phyloP scores from a whole-genome alignment of 2,888 invertebrate genomes.

The Plebejus anna region DNA sequence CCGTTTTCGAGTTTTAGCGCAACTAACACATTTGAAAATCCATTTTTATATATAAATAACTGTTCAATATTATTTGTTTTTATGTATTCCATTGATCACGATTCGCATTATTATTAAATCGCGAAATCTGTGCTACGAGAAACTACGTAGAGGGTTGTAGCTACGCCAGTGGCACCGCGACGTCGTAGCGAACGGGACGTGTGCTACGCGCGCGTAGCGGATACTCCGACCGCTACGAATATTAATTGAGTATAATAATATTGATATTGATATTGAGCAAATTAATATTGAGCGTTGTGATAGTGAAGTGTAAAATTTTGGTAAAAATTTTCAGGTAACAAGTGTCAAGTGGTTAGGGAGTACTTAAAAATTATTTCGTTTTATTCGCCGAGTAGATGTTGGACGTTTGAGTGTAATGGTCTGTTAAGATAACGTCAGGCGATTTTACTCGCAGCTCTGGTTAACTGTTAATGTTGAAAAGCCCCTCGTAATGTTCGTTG shows the following conservation, averaged over 20 bases:
- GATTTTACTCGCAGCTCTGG: slow-evolving; percentile 41
- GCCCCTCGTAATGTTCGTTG: slow-evolving; percentile 31
- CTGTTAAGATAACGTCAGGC: slow-evolving; percentile 65
- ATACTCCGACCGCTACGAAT: slow-evolving; percentile 33
- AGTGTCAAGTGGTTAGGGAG: slow-evolving; percentile 44
- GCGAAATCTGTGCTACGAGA: slow-evolving; percentile 68
- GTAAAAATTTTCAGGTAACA: slow-evolving; percentile 49
- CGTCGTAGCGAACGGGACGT: slow-evolving; percentile 62
- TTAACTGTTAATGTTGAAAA: slow-evolving; percentile 39
- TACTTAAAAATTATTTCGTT: slow-evolving; percentile 52
- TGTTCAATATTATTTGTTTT: too few relatives aligned
- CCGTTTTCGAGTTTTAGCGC: too few relatives aligned
- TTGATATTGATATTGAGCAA: slow-evolving; percentile 3
- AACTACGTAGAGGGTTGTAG: slow-evolving; percentile 65
- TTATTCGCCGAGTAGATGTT: slow-evolving; percentile 54
- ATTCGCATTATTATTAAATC: slow-evolving; percentile 62
- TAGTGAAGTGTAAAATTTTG: slow-evolving; percentile 34
- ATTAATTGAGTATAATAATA: background rate
- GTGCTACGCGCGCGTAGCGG: slow-evolving; percentile 32
- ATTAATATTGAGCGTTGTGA: slow-evolving; percentile 54
- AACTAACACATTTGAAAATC: too few relatives aligned
- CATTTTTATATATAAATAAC: too few relatives aligned
- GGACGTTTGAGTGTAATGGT: slow-evolving; percentile 62
- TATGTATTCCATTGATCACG: slow-evolving; percentile 24
- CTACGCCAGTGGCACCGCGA: slow-evolving; percentile 68